Evolutionary conservation across 2,888 invertebrate species (phyloP), one percentile per base, ranked within the genome.

Genomic region (Megaustenia siamemsis): DNA sequence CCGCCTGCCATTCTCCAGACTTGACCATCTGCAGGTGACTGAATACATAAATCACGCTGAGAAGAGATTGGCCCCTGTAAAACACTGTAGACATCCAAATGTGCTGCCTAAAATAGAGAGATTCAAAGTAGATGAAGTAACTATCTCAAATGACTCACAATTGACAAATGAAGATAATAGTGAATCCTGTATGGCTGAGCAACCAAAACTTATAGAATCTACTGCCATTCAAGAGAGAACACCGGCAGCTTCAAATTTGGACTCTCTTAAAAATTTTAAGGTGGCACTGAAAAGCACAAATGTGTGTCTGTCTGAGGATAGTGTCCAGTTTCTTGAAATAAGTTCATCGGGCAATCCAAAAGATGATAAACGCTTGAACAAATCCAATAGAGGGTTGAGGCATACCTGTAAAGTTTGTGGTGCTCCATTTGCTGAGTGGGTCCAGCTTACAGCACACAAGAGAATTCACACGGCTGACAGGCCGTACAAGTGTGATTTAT

Each of bases 401-500:
- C 28, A 71, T 28, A 71, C 43, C 5, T 71, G 45, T 43, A 24
- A 71, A 12, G 15, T 71, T 45, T 71, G 71, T 71, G 71, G 71
- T 43, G 24, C 10, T 43, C 43, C 43, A 10, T 71, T 43, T n/a
- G 43, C 43, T 43, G n/a, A 6, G n/a, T 71, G 24, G 10, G 28
- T 3, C n/a, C 10, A 71, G n/a, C 15, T 71, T 1, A 45, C 21
- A 43, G 28, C n/a, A 43, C 71, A 71, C 18, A 71, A n/a, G 28
- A 71, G 71, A 12, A 71, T 43, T n/a, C 71, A 43, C 45, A 45
- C 71, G 2, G 71, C 10, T 0, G 71, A 71, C 1, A 71, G 45
- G 24, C 71, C 71, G 0, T 71, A n/a, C 35, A 71, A n/a, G n/a
- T 71, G 71, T 71, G 71, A 71, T 28, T 6, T 71, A n/a, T 71